phyloP scores from a whole-genome alignment of 2,797 vertebrate genomes.

The Enteromius unitaeniatus region DNA sequence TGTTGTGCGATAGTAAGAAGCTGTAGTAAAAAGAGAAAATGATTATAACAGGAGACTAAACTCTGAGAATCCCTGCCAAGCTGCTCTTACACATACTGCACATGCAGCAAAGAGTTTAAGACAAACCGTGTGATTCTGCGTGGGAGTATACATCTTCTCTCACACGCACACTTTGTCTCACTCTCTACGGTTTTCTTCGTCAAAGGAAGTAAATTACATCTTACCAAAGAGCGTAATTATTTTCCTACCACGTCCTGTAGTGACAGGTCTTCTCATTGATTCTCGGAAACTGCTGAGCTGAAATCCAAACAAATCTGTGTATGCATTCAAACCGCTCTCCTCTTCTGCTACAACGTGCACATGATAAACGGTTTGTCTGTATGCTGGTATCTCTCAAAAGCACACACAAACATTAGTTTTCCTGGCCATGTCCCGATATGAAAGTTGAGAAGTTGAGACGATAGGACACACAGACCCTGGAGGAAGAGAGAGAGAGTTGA shows the following conservation, averaged over 20 bases:
- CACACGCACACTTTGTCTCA: not conserved
- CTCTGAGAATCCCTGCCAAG: not conserved
- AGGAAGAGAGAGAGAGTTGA: constrained; percentile 42
- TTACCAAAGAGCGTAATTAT: constrained; percentile 39
- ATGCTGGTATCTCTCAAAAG: not conserved
- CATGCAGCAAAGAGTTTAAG: not conserved
- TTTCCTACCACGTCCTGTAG: not conserved
- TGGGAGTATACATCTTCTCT: not conserved
- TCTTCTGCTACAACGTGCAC: not conserved
- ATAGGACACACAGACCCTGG: constrained; percentile 33
- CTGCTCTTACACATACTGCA: not conserved
- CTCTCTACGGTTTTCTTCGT: constrained; percentile 1
- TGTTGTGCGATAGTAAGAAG: not conserved
- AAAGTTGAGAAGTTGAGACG: constrained; percentile 23
- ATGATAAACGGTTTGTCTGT: constrained; percentile 26
- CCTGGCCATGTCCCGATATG: not conserved
- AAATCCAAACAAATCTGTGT: constrained; percentile 2
- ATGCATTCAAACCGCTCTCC: constrained; percentile 57
- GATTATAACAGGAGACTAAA: not conserved
- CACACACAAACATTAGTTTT: constrained; percentile 10
- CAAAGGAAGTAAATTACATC: constrained; percentile 31
- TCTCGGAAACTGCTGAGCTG: constrained; percentile 27
- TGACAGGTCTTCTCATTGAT: constrained; percentile 41
- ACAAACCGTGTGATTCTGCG: not conserved
- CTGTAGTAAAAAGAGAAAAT: not conserved